Evolutionary conservation across 2,888 invertebrate species (phyloP).

Genomic region (Acleris holmiana): DNA sequence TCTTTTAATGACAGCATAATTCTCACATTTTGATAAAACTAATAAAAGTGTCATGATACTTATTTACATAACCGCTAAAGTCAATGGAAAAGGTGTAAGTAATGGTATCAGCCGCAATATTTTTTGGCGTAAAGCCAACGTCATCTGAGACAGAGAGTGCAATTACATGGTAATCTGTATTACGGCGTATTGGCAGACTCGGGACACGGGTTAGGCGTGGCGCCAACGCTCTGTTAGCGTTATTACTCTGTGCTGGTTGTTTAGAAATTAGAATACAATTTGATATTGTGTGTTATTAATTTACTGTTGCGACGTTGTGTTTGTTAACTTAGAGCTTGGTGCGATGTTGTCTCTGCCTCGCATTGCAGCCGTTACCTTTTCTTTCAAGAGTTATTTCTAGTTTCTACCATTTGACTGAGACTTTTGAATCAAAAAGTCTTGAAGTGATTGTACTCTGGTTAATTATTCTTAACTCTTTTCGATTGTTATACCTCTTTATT

Average conservation of each 20-base stretch:
- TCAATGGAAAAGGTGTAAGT: constrained; percentile 33
- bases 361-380: no score
- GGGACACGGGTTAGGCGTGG: constrained; percentile 55
- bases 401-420: no score
- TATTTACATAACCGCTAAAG: not conserved
- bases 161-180: constrained; percentile 57
- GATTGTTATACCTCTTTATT: no score
- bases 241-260: constrained; percentile 26
- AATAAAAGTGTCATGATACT: no score
- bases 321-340: not conserved
- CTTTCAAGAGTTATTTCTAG: no score
- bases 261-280: constrained; percentile 10
- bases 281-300: constrained; percentile 4
- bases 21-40: no score
- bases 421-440: no score
- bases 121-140: constrained; percentile 55
- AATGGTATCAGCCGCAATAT: constrained; percentile 43
- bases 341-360: not conserved
- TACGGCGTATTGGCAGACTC: constrained; percentile 56
- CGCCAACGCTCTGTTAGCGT: constrained; percentile 53
- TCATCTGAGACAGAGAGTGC: constrained; percentile 51
- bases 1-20: no score
- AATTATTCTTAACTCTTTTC: no score
- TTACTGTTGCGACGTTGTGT: no score
- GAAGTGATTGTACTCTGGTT: no score